phyloP scores from a whole-genome alignment of 2,888 invertebrate genomes.

The Leucoptera coffeella region DNA sequence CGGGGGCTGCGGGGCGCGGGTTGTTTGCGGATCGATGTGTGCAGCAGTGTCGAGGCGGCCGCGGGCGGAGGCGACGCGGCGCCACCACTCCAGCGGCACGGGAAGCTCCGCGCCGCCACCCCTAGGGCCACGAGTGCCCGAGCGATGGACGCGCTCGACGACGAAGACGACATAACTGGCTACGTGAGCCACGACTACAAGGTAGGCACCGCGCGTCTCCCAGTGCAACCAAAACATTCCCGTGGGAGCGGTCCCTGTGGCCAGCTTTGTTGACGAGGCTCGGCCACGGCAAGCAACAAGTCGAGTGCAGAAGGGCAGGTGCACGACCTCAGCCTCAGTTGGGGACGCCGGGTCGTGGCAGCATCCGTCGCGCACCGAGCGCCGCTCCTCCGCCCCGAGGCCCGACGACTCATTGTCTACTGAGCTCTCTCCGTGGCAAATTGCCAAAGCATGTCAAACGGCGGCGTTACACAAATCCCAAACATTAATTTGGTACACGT shows the following conservation, averaged over 20 bases:
- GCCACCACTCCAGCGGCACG: slow-evolving; percentile 24
- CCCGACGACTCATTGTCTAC: too few relatives aligned
- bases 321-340: too few relatives aligned
- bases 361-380: too few relatives aligned
- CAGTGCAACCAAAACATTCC: not conserved
- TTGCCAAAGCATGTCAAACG: too few relatives aligned
- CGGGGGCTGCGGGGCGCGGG: slow-evolving; percentile 10
- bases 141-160: slow-evolving; percentile 44
- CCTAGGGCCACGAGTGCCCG: slow-evolving; percentile 11
- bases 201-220: slow-evolving; percentile 16
- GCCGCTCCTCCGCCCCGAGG: too few relatives aligned
- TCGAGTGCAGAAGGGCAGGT: slow-evolving; percentile 21
- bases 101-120: slow-evolving; percentile 10
- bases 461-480: too few relatives aligned
- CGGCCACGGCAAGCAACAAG: slow-evolving; percentile 24
- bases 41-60: slow-evolving; percentile 39
- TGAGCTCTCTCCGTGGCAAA: too few relatives aligned
- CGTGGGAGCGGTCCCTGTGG: slow-evolving; percentile 10
- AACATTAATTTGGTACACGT: too few relatives aligned
- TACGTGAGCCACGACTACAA: slow-evolving; percentile 39
- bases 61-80: slow-evolving; percentile 41
- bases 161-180: slow-evolving; percentile 47
- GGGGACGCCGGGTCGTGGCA: too few relatives aligned
- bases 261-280: slow-evolving; percentile 13
- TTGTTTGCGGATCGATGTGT: slow-evolving; percentile 7